phyloP scores from a whole-genome alignment of 2,888 invertebrate genomes.

The Periphyllus acericola region DNA sequence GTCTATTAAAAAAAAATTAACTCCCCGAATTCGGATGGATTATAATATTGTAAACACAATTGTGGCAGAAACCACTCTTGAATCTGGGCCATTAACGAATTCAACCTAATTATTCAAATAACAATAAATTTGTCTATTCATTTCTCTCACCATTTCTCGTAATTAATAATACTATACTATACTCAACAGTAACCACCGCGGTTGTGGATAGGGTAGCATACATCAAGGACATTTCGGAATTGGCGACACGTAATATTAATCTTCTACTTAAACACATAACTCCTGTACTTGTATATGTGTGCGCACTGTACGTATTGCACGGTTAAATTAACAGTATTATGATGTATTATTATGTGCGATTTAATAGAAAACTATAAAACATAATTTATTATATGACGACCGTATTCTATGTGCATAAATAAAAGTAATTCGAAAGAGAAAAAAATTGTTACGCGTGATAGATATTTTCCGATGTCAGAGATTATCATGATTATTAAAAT shows the following conservation, averaged over 20 bases:
- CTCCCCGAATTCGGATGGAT: background rate
- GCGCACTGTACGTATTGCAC: background rate
- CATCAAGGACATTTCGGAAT: slow-evolving; percentile 1
- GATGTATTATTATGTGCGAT: background rate
- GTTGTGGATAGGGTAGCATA: background rate
- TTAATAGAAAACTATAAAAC: background rate
- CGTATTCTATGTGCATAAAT: background rate
- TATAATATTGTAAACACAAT: slow-evolving; percentile 20
- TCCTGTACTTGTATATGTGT: background rate
- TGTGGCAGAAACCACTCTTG: slow-evolving; percentile 1
- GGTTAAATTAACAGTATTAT: slow-evolving; percentile 2
- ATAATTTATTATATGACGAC: background rate
- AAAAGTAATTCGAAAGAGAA: background rate
- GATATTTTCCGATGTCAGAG: background rate
- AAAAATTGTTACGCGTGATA: background rate
- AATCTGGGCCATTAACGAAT: slow-evolving; percentile 5
- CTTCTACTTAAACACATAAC: slow-evolving; percentile 3
- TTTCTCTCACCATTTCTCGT: slow-evolving; percentile 24
- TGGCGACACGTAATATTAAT: slow-evolving; percentile 35
- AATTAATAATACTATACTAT: slow-evolving; percentile 27
- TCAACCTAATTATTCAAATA: slow-evolving; percentile 30
- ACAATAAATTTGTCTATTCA: slow-evolving; percentile 27
- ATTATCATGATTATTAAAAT: no score
- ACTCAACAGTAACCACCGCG: background rate
- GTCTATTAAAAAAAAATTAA: no score